Percentiles rank a stretch among this genome's conserved stretches.
Evolutionary conservation across 1,140 invertebrate species (phyloP).

Genomic region (Dryas iulia): DNA sequence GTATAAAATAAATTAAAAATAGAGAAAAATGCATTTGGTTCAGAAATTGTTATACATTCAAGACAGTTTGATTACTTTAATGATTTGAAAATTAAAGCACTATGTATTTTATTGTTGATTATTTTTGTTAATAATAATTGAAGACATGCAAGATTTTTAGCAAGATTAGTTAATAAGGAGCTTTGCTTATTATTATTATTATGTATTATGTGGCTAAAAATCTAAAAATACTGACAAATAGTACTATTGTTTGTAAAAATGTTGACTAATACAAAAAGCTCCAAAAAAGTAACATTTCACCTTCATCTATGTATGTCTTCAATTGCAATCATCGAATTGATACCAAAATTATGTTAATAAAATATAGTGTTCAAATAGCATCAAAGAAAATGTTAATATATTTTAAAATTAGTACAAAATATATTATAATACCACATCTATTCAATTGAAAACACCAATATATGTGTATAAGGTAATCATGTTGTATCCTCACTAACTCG

Average conservation of each 20-base stretch:
- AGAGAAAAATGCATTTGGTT: background rate
- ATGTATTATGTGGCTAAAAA: too few species aligned
- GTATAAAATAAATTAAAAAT: background rate
- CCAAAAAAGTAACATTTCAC: too few species aligned
- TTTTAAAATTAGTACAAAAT: background rate
- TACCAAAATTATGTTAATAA: background rate
- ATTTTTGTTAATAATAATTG: background rate
- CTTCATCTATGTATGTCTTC: too few species aligned
- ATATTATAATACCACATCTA: background rate
- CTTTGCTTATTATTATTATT: too few species aligned
- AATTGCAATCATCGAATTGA: background rate
- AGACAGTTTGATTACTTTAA: background rate
- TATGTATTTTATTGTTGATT: background rate
- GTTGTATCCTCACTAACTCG: background rate
- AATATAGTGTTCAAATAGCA: background rate
- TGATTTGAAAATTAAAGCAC: background rate
- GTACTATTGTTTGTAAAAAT: too few species aligned
- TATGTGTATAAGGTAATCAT: background rate
- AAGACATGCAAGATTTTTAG: too few species aligned
- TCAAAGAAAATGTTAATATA: background rate
- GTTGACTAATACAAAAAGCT: too few species aligned
- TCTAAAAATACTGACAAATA: too few species aligned
- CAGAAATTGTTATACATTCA: background rate
- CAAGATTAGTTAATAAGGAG: too few species aligned
- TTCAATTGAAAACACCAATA: background rate